phyloP scores from a whole-genome alignment of 2,888 invertebrate genomes.

The Drosophila yooni region DNA sequence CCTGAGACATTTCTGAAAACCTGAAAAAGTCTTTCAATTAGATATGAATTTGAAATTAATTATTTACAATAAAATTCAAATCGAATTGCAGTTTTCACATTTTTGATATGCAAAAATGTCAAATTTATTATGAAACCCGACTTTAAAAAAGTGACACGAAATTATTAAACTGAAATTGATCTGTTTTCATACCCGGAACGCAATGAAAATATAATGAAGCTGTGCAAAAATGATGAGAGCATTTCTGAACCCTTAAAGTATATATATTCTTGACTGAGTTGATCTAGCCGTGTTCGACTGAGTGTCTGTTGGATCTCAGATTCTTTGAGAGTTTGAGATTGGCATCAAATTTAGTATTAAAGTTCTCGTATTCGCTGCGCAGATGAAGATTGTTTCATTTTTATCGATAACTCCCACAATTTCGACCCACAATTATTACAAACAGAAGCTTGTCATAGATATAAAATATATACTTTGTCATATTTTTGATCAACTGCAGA shows the following conservation, averaged over 20 bases:
- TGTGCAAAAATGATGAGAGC: not conserved
- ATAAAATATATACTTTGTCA: not conserved
- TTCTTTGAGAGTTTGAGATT: not conserved
- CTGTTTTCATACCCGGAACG: not conserved
- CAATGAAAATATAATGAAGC: not conserved
- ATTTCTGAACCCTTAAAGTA: not conserved
- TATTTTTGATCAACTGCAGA: not conserved
- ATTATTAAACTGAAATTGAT: not conserved
- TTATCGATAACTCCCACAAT: not conserved
- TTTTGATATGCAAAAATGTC: not conserved
- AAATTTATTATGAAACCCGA: not conserved
- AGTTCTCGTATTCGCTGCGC: not conserved
- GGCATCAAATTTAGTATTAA: not conserved
- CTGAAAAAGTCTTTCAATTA: not conserved
- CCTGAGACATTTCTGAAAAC: rapidly evolving
- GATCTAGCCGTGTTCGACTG: not conserved
- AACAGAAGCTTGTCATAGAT: not conserved
- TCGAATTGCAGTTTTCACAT: not conserved
- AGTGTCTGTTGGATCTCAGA: not conserved
- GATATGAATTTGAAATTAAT: not conserved
- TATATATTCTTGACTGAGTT: not conserved
- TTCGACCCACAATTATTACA: not conserved
- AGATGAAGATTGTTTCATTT: not conserved
- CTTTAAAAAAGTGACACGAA: not conserved
- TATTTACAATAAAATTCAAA: not conserved